These are phyloP conservation scores for Bombyx mori DNA, from an alignment of 1,140 invertebrate species.

Conservation along the genomic window ASM3026992v2 NC_085128.1:8661501-8662000, in stretches of 20 bases:
- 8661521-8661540: neutral
- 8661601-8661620: constrained; percentile 1
- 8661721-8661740: constrained; percentile 8
- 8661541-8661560: neutral
- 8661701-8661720: neutral
- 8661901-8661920: no score
- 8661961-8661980: no score
- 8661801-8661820: constrained; percentile 15
- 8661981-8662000: no score
- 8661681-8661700: constrained; percentile 5
- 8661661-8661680: constrained; percentile 7
- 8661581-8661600: constrained; percentile 7
- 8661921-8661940: no score
- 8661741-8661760: constrained; percentile 7
- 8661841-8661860: constrained; percentile 15
- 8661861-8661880: neutral
- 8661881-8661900: no score
- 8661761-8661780: constrained; percentile 12
- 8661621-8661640: constrained; percentile 13
- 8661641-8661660: constrained; percentile 10
- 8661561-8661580: constrained; percentile 11
- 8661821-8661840: constrained; percentile 13
- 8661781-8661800: constrained; percentile 17
- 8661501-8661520: constrained; percentile 9
- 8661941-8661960: no score